These are phyloP conservation scores for Tympanuchus pallidicinctus DNA, from an alignment of 2,113 vertebrate species.

Conservation along the genomic window DNA sequence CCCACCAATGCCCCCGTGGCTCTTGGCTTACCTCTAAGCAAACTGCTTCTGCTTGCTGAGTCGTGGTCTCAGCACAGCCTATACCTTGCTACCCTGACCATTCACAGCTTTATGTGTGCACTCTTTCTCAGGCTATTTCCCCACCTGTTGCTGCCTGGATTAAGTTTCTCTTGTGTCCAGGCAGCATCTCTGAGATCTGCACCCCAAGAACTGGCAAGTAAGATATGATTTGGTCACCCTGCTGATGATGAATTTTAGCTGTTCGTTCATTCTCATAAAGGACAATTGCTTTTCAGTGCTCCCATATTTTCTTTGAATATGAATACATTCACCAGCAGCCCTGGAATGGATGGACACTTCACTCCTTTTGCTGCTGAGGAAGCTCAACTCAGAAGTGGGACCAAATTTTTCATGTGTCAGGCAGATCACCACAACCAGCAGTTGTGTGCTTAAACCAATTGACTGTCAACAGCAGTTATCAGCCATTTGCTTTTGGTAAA, in stretches of 20 bases:
- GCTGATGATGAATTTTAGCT: background rate
- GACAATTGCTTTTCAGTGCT: background rate
- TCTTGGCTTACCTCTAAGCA: background rate
- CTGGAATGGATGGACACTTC: background rate
- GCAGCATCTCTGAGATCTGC: background rate
- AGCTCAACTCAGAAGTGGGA: background rate
- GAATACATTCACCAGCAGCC: background rate
- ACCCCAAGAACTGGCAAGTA: background rate
- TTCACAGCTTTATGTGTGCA: background rate
- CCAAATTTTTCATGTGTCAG: background rate
- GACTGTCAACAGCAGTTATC: background rate
- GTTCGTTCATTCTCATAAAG: background rate
- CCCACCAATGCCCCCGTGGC: background rate
- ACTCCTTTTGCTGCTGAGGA: background rate
- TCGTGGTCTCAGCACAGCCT: rapidly evolving
- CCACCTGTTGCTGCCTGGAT: background rate
- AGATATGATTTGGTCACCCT: background rate
- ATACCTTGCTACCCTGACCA: background rate
- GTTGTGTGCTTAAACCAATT: background rate
- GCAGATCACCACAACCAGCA: background rate
- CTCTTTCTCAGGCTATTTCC: background rate
- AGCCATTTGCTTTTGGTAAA: background rate
- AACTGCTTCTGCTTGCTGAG: background rate
- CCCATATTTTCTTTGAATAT: background rate
- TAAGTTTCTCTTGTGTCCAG: background rate